Conservation (phyloP, 2,113 vertebrate genomes). For the Prunella fulvescens region DNA sequence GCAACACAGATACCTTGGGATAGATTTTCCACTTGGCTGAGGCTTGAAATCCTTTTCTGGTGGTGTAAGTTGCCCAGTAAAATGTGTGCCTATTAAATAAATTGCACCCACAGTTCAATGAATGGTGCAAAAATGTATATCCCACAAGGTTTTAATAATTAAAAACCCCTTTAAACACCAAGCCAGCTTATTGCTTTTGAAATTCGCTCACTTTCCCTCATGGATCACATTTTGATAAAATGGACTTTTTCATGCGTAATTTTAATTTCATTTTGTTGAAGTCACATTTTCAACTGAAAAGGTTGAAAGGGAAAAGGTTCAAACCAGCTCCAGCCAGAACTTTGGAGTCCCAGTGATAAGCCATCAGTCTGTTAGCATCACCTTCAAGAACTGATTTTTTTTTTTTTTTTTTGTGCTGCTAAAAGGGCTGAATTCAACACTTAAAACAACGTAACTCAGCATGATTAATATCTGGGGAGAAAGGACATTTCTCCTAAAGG, state of each 20-base stretch:
- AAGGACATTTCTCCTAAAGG: not conserved
- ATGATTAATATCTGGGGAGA: not conserved
- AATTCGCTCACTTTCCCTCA: not conserved
- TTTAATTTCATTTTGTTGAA: constrained; percentile 32
- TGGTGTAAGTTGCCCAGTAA: not conserved
- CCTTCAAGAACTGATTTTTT: constrained; percentile 7
- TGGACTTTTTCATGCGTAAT: not conserved
- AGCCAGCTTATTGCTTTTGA: constrained; percentile 19
- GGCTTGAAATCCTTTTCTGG: constrained; percentile 44
- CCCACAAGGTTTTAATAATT: constrained; percentile 45
- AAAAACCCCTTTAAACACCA: constrained; percentile 10
- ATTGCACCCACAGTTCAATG: constrained; percentile 39
- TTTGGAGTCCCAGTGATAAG: not conserved
- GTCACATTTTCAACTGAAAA: not conserved
- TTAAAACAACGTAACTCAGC: not conserved
- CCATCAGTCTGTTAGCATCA: not conserved
- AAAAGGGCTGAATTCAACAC: not conserved
- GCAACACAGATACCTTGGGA: constrained; percentile 48
- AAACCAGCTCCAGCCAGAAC: not conserved
- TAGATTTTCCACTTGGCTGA: constrained; percentile 62
- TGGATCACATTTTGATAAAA: constrained; percentile 24
- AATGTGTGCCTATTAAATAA: constrained; percentile 53
- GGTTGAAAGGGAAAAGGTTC: not conserved
- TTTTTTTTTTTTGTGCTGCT: not conserved
- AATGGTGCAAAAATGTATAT: constrained; percentile 33